These are phyloP conservation scores for Bubo scandiacus DNA, from an alignment of 2,113 vertebrate species.

Conservation along the genomic window DNA sequence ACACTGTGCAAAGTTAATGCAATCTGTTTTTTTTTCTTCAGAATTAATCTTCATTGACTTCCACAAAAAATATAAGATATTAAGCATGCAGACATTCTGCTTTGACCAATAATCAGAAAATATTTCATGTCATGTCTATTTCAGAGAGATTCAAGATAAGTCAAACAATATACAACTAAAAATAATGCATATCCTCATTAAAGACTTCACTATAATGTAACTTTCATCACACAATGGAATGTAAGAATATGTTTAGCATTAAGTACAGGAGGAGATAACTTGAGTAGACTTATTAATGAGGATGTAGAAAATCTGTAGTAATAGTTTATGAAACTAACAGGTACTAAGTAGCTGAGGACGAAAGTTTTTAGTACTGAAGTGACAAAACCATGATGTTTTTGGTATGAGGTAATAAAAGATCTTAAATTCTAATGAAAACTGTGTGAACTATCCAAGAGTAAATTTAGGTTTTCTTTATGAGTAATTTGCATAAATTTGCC, in stretches of 20 bases:
- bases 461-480: not conserved
- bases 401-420: not conserved
- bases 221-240: not conserved
- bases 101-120: not conserved
- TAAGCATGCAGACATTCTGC: not conserved
- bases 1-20: not conserved
- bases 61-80: not conserved
- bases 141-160: not conserved
- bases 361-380: not conserved
- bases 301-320: not conserved
- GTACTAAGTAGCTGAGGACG: not conserved
- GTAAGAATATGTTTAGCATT: not conserved
- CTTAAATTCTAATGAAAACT: not conserved
- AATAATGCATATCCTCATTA: not conserved
- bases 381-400: fast-evolving
- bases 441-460: not conserved
- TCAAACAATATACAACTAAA: not conserved
- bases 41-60: not conserved
- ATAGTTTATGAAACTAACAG: not conserved
- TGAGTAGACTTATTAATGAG: not conserved
- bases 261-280: not conserved
- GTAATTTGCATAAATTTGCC: not conserved
- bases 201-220: not conserved
- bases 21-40: not conserved
- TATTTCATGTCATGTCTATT: not conserved